Evolutionary conservation across 1,140 invertebrate species (phyloP), one percentile per base, ranked within the genome.

Genomic region (Oncopeltus fasciatus): DNA sequence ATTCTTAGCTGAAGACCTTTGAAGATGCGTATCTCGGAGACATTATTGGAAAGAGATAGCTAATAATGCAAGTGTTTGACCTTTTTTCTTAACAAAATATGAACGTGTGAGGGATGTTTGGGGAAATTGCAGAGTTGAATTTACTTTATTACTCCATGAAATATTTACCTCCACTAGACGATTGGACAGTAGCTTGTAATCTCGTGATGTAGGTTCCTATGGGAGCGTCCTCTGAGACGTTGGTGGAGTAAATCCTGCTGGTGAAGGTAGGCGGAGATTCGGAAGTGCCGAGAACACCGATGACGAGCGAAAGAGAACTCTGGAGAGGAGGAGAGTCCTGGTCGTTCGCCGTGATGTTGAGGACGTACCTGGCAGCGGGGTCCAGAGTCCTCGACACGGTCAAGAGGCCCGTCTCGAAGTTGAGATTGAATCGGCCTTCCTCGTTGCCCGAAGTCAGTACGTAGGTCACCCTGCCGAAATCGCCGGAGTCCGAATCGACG

Each of bases 391-490:
- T 86, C 49, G 81, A 80, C n/a, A 92, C 70, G 21, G 81, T 86
- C 20, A 94, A 73, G 59, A 84, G 76, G 28, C 91, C 90, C 0
- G 82, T 84, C 31, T 87, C 82, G 56, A 84, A 81, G 65, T 89
- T 86, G 21, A 96, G 78, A 9, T 81, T 78, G 73, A 96, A 95
- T 64, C 80, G 80, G 0, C 82, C 82, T 27, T 86, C 82, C 49
- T 89, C 85, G 71, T 96, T 95, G 38, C 90, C 92, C 44, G 80
- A 80, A 4, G 82, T 81, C 66, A 94, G 86, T 21, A 83, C 80
- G 69, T 95, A 97, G 0, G 83, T 86, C 9, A 97, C 82, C 63
- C 83, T 80, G 18, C 91, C 92, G 73, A 95, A 94, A 47, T 91
- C 85, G 28, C 84, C 85, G 0, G 82, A 80, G 73, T 97, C 94